These are phyloP conservation scores for Minunthozetes semirufus DNA, from an alignment of 2,888 invertebrate genomes.

Conservation along the genomic window DNA sequence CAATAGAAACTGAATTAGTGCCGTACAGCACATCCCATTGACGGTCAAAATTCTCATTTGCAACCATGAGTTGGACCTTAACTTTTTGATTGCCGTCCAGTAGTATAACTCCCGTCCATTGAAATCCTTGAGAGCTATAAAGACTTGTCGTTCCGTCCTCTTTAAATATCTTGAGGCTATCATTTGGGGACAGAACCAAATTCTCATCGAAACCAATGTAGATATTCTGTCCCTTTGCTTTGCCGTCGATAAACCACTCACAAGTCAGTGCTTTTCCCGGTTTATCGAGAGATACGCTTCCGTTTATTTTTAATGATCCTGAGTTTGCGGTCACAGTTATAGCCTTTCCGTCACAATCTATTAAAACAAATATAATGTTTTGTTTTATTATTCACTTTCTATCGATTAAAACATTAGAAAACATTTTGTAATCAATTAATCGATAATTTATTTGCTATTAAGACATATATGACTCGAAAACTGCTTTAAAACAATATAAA, in stretches of 20 bases:
- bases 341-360: neutral
- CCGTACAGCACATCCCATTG: neutral
- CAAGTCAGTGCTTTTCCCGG: neutral
- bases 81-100: neutral
- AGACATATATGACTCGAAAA: neutral
- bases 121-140: neutral
- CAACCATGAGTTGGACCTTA: neutral
- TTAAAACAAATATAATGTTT: neutral
- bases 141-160: neutral
- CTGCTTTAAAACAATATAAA: neutral
- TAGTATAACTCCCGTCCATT: constrained; percentile 3
- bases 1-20: neutral
- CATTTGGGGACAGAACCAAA: neutral
- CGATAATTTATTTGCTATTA: neutral
- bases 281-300: neutral
- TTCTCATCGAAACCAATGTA: neutral
- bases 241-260: neutral
- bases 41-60: neutral
- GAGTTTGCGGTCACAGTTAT: no score
- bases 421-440: neutral
- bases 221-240: neutral
- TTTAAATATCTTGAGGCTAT: neutral
- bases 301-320: neutral
- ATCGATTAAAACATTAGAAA: neutral
- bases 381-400: neutral